Conservation (phyloP, 2,113 vertebrate genomes). For the Sturnus vulgaris region DNA sequence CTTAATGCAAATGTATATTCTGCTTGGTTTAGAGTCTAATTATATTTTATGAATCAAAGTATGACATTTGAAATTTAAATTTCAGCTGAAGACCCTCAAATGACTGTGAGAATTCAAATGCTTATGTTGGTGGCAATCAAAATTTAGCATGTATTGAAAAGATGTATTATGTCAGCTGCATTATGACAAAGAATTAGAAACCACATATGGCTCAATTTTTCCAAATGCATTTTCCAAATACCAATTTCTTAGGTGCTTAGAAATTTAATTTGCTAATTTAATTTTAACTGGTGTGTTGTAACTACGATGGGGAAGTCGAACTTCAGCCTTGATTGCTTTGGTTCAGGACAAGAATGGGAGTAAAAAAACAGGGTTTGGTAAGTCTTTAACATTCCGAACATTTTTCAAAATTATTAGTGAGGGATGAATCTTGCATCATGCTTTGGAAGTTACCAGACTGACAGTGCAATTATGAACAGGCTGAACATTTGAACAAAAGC, state of each 20-base stretch:
- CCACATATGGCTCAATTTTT: background rate
- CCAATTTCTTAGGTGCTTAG: background rate
- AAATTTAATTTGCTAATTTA: background rate
- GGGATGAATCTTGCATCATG: background rate
- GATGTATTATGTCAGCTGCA: background rate
- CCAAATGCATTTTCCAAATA: background rate
- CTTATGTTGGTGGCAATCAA: background rate
- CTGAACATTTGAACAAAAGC: background rate
- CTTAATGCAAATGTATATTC: background rate
- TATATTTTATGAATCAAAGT: background rate
- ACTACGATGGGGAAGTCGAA: background rate
- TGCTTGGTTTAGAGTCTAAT: background rate
- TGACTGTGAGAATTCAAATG: background rate
- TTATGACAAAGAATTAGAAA: background rate
- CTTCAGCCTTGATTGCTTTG: background rate
- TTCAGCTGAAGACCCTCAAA: background rate
- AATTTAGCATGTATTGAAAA: background rate
- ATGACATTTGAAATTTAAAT: constrained; percentile 5
- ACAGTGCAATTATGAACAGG: background rate
- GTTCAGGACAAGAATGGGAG: background rate
- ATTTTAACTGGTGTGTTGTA: background rate
- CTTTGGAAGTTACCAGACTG: background rate
- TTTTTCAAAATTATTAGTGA: background rate
- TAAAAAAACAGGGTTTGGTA: background rate
- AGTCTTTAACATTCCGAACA: background rate